Conservation (phyloP, 2,888 invertebrate species). For the Drosophila helvetica region DNA sequence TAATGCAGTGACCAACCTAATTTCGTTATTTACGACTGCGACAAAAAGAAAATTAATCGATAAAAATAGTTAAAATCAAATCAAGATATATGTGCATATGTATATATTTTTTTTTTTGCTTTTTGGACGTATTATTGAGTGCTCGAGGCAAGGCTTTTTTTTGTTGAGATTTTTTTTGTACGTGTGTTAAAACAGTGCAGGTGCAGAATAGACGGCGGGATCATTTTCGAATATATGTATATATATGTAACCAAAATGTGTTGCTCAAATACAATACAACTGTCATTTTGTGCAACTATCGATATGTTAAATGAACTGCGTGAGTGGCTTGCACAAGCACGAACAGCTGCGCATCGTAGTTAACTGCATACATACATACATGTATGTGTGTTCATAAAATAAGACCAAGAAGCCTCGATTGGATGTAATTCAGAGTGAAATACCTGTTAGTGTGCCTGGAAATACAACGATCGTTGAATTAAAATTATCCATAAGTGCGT, state of each 20-base stretch:
- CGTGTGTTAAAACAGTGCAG: neutral
- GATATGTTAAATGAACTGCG: neutral
- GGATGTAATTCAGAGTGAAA: neutral
- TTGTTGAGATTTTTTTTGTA: too few relatives aligned
- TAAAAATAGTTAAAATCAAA: neutral
- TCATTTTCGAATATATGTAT: neutral
- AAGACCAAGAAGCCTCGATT: neutral
- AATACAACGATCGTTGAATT: neutral
- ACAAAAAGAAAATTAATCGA: neutral
- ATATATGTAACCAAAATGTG: neutral
- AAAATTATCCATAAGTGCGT: neutral
- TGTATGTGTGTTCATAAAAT: neutral
- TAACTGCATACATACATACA: neutral
- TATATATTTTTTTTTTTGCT: too few relatives aligned
- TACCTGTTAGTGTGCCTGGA: neutral
- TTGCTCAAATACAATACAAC: too few relatives aligned
- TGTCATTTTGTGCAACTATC: neutral
- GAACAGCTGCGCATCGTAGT: conserved; percentile 1
- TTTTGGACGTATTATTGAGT: too few relatives aligned
- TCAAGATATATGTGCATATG: too few relatives aligned
- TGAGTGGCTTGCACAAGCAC: conserved; percentile 1
- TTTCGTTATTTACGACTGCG: neutral
- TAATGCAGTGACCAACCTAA: neutral
- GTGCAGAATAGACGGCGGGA: neutral
- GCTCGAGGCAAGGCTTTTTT: too few relatives aligned